Evolutionary conservation across 2,797 vertebrate species (phyloP).

Genomic region (Mormyrops attenuatus): DNA sequence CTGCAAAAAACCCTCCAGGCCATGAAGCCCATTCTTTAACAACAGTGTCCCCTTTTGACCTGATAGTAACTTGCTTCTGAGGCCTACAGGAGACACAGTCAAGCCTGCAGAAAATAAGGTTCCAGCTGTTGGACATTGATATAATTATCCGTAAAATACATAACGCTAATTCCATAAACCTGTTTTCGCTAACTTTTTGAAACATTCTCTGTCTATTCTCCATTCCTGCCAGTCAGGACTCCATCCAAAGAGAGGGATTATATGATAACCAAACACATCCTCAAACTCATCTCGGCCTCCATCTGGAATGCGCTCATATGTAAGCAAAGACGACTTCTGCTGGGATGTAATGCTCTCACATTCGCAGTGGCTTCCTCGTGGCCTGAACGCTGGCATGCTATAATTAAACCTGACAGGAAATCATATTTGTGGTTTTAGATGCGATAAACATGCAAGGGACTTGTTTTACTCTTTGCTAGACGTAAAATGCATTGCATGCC

Average conservation of each 20-base stretch:
- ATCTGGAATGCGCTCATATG: not conserved
- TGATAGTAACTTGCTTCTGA: not conserved
- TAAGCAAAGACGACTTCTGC: not conserved
- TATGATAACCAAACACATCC: conserved; percentile 1
- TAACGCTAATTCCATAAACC: not conserved
- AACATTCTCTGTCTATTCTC: not conserved
- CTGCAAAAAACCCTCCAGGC: not conserved
- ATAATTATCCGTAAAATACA: not conserved
- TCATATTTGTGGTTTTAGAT: not conserved
- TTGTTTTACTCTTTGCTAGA: not conserved
- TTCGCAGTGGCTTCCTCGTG: not conserved
- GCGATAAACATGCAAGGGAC: not conserved
- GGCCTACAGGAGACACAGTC: not conserved
- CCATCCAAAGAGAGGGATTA: not conserved
- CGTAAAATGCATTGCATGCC: not conserved
- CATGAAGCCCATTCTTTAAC: not conserved
- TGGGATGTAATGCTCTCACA: not conserved
- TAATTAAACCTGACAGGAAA: not conserved
- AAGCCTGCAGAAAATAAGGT: not conserved
- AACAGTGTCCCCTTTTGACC: not conserved
- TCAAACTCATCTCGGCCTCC: not conserved
- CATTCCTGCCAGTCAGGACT: not conserved
- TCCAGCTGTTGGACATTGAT: not conserved
- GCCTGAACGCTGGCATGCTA: not conserved
- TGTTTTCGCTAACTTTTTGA: not conserved